These are phyloP conservation scores for Neogobius melanostomus DNA, from an alignment of 2,113 vertebrate genomes.

Conservation along the genomic window DNA sequence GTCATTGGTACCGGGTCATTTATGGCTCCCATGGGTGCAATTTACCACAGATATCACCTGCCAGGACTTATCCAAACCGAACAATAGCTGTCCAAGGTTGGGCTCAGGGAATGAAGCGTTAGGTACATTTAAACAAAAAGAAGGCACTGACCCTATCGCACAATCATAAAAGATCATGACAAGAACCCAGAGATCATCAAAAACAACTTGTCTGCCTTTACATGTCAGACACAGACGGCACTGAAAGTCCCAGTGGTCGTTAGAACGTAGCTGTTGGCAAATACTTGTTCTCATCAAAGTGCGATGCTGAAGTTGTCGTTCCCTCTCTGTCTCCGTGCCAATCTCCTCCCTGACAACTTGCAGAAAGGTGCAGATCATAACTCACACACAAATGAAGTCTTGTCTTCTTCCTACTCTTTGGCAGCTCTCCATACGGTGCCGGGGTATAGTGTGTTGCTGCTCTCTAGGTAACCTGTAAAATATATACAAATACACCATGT, in stretches of 20 bases:
- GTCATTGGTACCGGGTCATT: conserved; percentile 47
- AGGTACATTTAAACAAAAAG: conserved; percentile 9
- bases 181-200: neutral
- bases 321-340: conserved; percentile 18
- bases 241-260: conserved; percentile 11
- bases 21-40: conserved; percentile 61
- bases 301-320: conserved; percentile 32
- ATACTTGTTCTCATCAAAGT: conserved; percentile 39
- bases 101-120: conserved; percentile 15
- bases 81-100: conserved; percentile 61
- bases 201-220: neutral
- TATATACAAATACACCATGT: neutral
- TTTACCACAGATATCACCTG: conserved; percentile 70
- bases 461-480: conserved; percentile 16
- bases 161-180: neutral
- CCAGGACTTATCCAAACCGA: conserved; percentile 47
- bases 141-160: neutral
- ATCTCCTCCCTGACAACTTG: conserved; percentile 36
- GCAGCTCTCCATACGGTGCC: conserved; percentile 20
- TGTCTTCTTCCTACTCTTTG: conserved; percentile 35
- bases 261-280: conserved; percentile 17
- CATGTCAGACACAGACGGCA: neutral
- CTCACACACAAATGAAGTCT: conserved; percentile 32
- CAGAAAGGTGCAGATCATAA: conserved; percentile 45
- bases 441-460: conserved; percentile 16